phyloP scores from a whole-genome alignment of 2,888 invertebrate species.

The Mythimna vitellina region DNA sequence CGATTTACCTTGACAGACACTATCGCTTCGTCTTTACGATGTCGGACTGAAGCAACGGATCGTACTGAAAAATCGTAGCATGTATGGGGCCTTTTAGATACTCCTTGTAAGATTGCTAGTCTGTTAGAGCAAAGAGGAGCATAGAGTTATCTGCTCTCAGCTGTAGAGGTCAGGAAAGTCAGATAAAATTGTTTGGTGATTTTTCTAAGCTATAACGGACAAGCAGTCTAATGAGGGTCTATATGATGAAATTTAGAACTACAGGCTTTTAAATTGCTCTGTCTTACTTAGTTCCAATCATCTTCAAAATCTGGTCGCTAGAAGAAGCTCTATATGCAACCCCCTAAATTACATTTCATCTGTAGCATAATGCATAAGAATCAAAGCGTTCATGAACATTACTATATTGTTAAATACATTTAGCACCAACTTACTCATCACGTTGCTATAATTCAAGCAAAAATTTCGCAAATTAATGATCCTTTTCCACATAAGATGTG shows the following conservation, averaged over 20 bases:
- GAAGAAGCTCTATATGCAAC: slow-evolving; percentile 29
- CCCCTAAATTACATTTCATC: slow-evolving; percentile 29
- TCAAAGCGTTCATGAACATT: not conserved
- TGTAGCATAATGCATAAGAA: not conserved
- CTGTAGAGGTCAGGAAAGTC: too few relatives aligned
- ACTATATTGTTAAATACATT: not conserved
- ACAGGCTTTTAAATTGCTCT: not conserved
- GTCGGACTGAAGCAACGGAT: too few relatives aligned
- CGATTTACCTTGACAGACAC: too few relatives aligned
- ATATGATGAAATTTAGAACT: not conserved
- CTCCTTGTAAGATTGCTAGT: too few relatives aligned
- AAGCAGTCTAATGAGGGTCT: too few relatives aligned
- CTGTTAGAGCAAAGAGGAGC: too few relatives aligned
- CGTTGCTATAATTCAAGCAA: not conserved
- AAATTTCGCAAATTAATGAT: not conserved
- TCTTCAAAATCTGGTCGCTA: slow-evolving; percentile 10
- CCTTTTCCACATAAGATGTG: not conserved
- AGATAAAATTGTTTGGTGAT: too few relatives aligned
- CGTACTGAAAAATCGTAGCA: too few relatives aligned
- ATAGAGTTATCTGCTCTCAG: too few relatives aligned
- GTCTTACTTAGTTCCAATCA: not conserved
- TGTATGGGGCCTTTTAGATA: too few relatives aligned
- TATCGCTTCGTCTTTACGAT: too few relatives aligned
- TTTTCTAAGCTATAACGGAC: too few relatives aligned
- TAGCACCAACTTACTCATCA: not conserved